Evolutionary conservation across 2,888 invertebrate genomes (phyloP), one percentile per base, ranked within the genome.

Genomic region (Hanleya hanleyi): DNA sequence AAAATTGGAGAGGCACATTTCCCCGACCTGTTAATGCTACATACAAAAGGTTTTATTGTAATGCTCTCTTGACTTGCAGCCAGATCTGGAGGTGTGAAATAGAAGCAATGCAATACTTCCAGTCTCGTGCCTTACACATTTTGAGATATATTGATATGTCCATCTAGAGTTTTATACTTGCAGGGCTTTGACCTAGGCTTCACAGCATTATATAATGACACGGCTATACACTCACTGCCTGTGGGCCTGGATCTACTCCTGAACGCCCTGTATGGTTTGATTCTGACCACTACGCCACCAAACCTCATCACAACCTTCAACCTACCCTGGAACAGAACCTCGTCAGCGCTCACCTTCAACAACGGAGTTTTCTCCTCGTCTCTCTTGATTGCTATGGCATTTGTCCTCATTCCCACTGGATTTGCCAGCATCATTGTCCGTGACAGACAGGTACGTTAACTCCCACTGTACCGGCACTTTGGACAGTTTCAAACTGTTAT

Each of bases 401-500:
- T 96, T 84, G 94, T 95, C 0, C 90, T 95, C 71, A 93, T 96
- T 22, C 95, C 96, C 0, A 94, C 95, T 36, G 94, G 94, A 36
- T 91, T 96, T 83, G 95, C 95, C 0, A 93, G 95, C 6, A 95
- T 95, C 81, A 94, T 96, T 90, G 96, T 96, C 0, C 94, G 95
- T 86, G 96, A 96, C 90, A 92, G 96, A 88, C 95, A 96, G 93
- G 96, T 96, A 86, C 89, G 90, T 77, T n/a, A n/a, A n/a, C n/a
- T n/a, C n/a, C n/a, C n/a, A n/a, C n/a, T n/a, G n/a, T n/a, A n/a
- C n/a, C n/a, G n/a, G n/a, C n/a, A n/a, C n/a, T n/a, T n/a, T n/a
- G n/a, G n/a, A n/a, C n/a, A n/a, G n/a, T n/a, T n/a, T n/a, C n/a
- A n/a, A n/a, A n/a, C n/a, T n/a, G n/a, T n/a, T n/a, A n/a, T n/a